phyloP scores from a whole-genome alignment of 2,797 vertebrate species.

The Eremophila alpestris region DNA sequence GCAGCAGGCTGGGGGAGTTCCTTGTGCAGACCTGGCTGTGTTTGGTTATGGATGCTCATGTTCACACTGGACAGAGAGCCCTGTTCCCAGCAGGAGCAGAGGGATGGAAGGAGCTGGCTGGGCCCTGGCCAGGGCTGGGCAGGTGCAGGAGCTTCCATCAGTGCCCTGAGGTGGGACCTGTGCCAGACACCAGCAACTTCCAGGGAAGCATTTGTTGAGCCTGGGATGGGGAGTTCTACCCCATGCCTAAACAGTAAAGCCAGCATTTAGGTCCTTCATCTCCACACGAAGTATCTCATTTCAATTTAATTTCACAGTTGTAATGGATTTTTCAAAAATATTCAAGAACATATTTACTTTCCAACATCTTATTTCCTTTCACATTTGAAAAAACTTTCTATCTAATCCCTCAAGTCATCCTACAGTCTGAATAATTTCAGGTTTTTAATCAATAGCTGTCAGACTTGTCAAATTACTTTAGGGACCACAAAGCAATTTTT shows the following conservation, averaged over 20 bases:
- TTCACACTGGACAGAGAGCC: accelerated
- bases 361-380: slow-evolving; percentile 66
- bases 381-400: slow-evolving; percentile 72
- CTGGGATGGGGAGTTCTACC: background rate
- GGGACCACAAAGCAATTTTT: slow-evolving; percentile 82
- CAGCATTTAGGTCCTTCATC: slow-evolving; percentile 46
- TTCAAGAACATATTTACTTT: slow-evolving; percentile 64
- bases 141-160: background rate
- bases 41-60: background rate
- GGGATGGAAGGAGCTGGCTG: background rate
- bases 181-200: background rate
- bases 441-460: slow-evolving; percentile 85
- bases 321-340: slow-evolving; percentile 67
- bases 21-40: background rate
- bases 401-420: slow-evolving; percentile 76
- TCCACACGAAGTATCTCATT: slow-evolving; percentile 55
- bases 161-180: accelerated
- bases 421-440: slow-evolving; percentile 79
- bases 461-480: slow-evolving; percentile 83
- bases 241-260: background rate
- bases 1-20: background rate
- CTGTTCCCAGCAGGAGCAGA: accelerated
- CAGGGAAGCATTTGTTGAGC: background rate
- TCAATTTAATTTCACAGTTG: slow-evolving; percentile 59
- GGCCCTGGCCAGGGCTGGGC: background rate